phyloP scores from a whole-genome alignment of 2,797 vertebrate genomes.

The Hypotaenidia philippensis region DNA sequence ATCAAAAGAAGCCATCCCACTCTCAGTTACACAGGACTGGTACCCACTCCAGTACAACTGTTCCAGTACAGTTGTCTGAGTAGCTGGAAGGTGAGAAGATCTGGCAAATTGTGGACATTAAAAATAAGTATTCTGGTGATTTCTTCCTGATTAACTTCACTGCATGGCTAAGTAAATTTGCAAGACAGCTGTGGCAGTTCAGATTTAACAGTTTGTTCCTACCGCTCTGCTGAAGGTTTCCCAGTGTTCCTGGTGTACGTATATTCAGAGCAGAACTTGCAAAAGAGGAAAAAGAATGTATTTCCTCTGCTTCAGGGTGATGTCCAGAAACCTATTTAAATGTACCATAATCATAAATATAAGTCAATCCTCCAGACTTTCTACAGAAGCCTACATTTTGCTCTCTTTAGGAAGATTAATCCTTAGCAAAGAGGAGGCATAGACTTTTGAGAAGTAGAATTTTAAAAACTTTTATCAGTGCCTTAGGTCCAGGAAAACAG shows the following conservation, averaged over 20 bases:
- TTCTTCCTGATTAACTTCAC: neutral
- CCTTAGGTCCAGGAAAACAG: neutral
- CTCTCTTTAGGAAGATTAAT: neutral
- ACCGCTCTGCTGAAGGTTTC: neutral
- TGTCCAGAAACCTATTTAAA: neutral
- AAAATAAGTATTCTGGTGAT: neutral
- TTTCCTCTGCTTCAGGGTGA: neutral
- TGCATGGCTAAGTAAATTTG: neutral
- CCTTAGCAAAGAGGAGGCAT: neutral
- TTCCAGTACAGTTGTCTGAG: rapidly evolving
- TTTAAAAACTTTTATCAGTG: neutral
- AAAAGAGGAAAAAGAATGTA: neutral
- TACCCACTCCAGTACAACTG: neutral
- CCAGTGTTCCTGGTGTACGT: neutral
- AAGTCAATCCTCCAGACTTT: neutral
- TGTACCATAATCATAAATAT: rapidly evolving
- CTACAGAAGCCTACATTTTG: neutral
- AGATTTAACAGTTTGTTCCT: neutral
- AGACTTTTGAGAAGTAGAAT: neutral
- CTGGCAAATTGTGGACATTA: neutral
- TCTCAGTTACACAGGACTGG: neutral
- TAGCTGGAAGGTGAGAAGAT: neutral
- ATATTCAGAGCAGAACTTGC: neutral
- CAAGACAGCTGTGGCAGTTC: neutral
- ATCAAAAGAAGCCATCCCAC: neutral